Percentiles rank a stretch among this genome's conserved stretches.
These are phyloP conservation scores for Dunckerocampus dactyliophorus DNA, from an alignment of 2,113 vertebrate genomes.

Conservation along the genomic window DNA sequence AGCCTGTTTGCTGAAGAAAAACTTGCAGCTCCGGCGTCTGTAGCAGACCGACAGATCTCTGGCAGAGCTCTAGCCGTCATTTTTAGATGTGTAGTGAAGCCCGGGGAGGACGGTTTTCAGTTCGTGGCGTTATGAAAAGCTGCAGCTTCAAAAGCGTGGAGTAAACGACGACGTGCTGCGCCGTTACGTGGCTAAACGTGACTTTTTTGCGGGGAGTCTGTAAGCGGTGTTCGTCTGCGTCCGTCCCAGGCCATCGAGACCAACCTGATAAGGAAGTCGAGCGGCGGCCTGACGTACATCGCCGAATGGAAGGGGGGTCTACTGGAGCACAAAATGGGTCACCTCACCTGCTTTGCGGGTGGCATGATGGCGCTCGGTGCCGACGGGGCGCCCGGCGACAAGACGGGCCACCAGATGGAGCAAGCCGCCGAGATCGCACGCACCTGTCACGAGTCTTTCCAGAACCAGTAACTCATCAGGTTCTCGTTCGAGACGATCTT, in stretches of 20 bases:
- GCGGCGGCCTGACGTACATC: conserved; percentile 89
- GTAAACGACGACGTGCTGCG: too few relatives aligned
- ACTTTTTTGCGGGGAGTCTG: background rate
- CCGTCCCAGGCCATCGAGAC: conserved; percentile 86
- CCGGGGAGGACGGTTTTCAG: too few relatives aligned
- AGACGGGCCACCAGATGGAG: conserved; percentile 89
- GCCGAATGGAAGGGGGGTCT: conserved; percentile 98
- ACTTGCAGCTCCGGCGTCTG: too few relatives aligned
- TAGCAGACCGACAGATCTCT: too few relatives aligned
- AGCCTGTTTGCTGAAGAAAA: too few relatives aligned
- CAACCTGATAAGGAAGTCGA: conserved; percentile 90
- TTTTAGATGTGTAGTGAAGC: too few relatives aligned
- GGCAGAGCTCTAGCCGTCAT: too few relatives aligned
- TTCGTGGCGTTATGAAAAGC: too few relatives aligned
- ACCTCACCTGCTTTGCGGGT: conserved; percentile 95
- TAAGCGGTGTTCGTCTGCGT: background rate
- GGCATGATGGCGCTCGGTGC: conserved; percentile 98
- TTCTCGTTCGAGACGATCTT: background rate
- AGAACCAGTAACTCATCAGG: conserved; percentile 76
- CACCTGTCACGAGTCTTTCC: conserved; percentile 94
- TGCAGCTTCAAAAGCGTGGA: background rate
- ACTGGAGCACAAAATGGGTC: conserved; percentile 98
- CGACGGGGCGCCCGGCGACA: conserved; percentile 81
- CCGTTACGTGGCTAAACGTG: too few relatives aligned
- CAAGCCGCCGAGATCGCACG: conserved; percentile 91